Base-by-base conservation (phyloP, 2,888 invertebrate genomes). In the Amitus sp. region DNA sequence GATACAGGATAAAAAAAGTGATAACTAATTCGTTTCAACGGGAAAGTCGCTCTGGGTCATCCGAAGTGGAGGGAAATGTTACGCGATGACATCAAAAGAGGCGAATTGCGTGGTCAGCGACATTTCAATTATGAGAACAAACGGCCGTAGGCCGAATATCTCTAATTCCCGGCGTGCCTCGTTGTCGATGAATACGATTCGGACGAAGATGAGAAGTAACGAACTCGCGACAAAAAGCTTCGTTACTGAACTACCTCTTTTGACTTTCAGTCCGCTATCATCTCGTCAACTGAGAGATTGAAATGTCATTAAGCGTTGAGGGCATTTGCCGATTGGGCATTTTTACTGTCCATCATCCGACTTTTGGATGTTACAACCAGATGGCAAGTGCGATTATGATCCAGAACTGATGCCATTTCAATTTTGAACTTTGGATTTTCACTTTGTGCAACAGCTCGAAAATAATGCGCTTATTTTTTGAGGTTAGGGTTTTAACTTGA, bases 71-170 rank as follows among this genome's bases (percentile, higher is more conserved):
- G n/a, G n/a, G n/a, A n/a, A n/a, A 7, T 20, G 49, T 53, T 52
- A 40, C 33, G 48, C 23, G 42, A 54, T 57, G 63, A 67, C 65
- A 69, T 70, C 68, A 68, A 70, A 68, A 65, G 65, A 54, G 37
- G 50, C 47, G 45, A 66, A 58, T 54, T 58, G 56, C 58, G 58
- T 64, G 57, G 56, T 47, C 48, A 56, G 66, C 65, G 71, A 71
- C 69, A 67, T 71, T 71, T 71, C 71, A 69, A 71, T 71, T 71
- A 71, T 52, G 62, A 47, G 28, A 62, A 50, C 52, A 55, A 48
- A 49, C 28, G 47, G 47, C 9, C 57, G 51, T 46, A 47, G 57
- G 53, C 56, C 50, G 56, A 33, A 47, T 55, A 55, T 52, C 54
- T 57, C 57, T 62, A 62, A 62, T 62, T 62, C 57, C 18, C 39